Evolutionary conservation across 2,888 invertebrate genomes (phyloP), one percentile per base, ranked within the genome.

Genomic region (Drosophila rellima): DNA sequence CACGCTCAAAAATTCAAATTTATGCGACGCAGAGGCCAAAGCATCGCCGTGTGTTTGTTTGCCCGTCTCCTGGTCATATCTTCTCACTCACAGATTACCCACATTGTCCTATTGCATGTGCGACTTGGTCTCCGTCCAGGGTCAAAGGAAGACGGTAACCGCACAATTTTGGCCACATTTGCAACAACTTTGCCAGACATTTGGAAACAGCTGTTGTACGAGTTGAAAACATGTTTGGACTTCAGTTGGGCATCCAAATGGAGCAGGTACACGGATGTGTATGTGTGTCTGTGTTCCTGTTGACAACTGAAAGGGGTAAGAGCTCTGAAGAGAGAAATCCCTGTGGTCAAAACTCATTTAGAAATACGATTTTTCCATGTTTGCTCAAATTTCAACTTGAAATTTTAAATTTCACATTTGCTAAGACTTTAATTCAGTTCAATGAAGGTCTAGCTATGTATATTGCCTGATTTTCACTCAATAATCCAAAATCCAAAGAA

Each of bases 1-100:
- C 15, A 52, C 80, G 85, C 69, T 75, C 79, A 70, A 70, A 87
- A 81, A 83, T 87, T 75, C 75, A 84, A 84, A 83, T 83, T 83
- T 83, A 83, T 83, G 77, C 88, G 65, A 66, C 64, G 67, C 57
- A 55, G 44, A 69, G 67, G 69, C 69, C 80, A 68, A 70, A 80
- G 64, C 60, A n/a, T 35, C 50, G 15, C 31, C 60, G 65, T 82
- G 63, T 72, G 67, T 81, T 75, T 79, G 56, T 63, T 26, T 20
- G 55, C 42, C 39, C 40, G 50, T 52, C 68, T 45, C 44, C 61
- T 40, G 52, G 62, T 39, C 52, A 45, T 48, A 63, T 73, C 71
- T 59, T 44, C 65, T 64, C 42, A 26, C 26, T 26, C 26, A 7
- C 68, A 74, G 83, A 66, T 59, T 73, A 65, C 64, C 66, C 63